phyloP scores from a whole-genome alignment of 2,797 vertebrate species.

The Phataginus tetradactyla region DNA sequence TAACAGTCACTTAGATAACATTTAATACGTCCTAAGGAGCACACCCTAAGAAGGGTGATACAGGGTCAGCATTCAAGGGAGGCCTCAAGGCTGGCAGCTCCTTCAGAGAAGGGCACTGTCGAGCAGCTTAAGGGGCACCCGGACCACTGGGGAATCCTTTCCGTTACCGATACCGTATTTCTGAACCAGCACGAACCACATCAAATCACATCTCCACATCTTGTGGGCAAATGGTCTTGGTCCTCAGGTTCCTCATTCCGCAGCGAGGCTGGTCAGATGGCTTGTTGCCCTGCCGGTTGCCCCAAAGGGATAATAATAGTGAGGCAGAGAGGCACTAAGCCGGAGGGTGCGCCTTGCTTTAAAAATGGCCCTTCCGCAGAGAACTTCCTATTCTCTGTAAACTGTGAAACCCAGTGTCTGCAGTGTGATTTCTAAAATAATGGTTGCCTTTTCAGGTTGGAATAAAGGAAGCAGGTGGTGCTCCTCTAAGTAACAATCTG shows the following conservation, averaged over 20 bases:
- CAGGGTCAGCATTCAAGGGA: too few relatives aligned
- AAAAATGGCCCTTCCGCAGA: neutral
- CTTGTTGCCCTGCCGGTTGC: too few relatives aligned
- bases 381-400: neutral
- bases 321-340: neutral
- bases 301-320: neutral
- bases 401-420: neutral
- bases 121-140: neutral
- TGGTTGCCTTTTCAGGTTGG: constrained; percentile 64
- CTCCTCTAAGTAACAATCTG: neutral
- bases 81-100: neutral
- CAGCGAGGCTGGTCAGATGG: neutral
- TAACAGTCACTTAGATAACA: neutral
- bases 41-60: accelerated
- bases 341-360: neutral
- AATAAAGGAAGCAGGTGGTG: constrained; percentile 68
- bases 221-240: neutral
- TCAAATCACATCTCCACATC: neutral
- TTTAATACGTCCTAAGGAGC: neutral
- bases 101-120: accelerated
- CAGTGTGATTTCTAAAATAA: neutral
- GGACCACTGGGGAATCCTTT: accelerated
- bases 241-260: neutral
- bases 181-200: neutral
- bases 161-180: neutral